Evolutionary conservation across 1,140 invertebrate species (phyloP).

Genomic region (Lethrus apterus): DNA sequence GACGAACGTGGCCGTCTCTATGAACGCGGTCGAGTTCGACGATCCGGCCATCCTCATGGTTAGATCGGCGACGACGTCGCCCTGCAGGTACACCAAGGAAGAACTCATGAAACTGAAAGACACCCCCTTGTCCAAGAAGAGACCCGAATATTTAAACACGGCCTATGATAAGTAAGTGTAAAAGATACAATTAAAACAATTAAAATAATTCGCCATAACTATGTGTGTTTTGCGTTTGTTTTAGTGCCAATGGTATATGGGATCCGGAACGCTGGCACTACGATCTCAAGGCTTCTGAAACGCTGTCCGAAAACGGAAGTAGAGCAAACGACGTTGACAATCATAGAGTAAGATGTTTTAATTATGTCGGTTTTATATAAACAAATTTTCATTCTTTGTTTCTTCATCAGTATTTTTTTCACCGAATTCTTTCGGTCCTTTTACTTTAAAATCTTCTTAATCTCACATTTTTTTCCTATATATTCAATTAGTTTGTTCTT

Average conservation of each 20-base stretch:
- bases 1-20: constrained; percentile 10
- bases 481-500: constrained; percentile 16
- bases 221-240: not conserved
- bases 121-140: constrained; percentile 60
- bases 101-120: constrained; percentile 66
- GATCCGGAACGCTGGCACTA: constrained; percentile 53
- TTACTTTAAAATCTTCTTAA: no score
- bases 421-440: no score
- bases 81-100: constrained; percentile 42
- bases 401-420: no score
- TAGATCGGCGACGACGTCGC: not conserved
- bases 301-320: constrained; percentile 43
- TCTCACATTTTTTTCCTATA: no score
- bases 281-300: constrained; percentile 44
- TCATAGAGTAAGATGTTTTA: not conserved
- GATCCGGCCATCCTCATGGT: constrained; percentile 18
- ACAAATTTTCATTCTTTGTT: not conserved
- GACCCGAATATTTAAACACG: constrained; percentile 53
- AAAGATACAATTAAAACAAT: not conserved
- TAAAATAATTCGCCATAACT: not conserved
- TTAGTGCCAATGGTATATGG: constrained; percentile 49
- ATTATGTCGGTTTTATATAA: not conserved
- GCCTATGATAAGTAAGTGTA: constrained; percentile 15
- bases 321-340: constrained; percentile 1
- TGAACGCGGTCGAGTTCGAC: constrained; percentile 8